Evolutionary conservation across 2,113 vertebrate species (phyloP).

Genomic region (Thunnus maccoyii): DNA sequence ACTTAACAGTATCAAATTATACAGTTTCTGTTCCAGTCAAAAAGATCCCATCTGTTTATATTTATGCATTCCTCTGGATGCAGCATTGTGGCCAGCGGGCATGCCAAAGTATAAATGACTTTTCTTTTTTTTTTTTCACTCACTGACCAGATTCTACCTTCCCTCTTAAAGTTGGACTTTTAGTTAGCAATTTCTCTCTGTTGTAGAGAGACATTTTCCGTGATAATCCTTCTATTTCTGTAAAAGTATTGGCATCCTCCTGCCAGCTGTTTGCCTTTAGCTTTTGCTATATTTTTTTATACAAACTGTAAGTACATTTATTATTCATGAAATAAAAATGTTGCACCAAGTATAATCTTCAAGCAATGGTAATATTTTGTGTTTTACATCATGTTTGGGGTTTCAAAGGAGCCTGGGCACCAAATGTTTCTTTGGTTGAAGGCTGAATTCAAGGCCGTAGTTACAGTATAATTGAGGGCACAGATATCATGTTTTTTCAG

Average conservation of each 20-base stretch:
- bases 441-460: no score
- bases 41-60: neutral
- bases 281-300: constrained; percentile 84
- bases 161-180: neutral
- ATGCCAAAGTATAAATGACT: constrained; percentile 38
- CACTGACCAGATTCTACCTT: constrained; percentile 21
- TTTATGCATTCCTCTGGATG: constrained; percentile 36
- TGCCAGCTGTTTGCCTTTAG: constrained; percentile 71
- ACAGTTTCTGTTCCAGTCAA: neutral
- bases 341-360: constrained; percentile 86
- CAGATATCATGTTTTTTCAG: no score
- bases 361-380: constrained; percentile 32
- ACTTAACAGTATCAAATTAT: constrained; percentile 25
- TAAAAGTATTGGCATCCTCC: constrained; percentile 44
- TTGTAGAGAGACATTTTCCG: constrained; percentile 25
- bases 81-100: constrained; percentile 27
- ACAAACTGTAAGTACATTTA: constrained; percentile 86
- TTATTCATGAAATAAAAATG: constrained; percentile 85
- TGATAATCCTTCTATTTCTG: constrained; percentile 18
- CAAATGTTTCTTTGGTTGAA: neutral
- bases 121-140: constrained; percentile 11
- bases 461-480: no score
- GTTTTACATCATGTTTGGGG: constrained; percentile 15
- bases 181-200: constrained; percentile 13
- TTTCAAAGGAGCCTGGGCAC: neutral